Conservation (phyloP, 2,888 invertebrate genomes). For the Formica aserva region DNA sequence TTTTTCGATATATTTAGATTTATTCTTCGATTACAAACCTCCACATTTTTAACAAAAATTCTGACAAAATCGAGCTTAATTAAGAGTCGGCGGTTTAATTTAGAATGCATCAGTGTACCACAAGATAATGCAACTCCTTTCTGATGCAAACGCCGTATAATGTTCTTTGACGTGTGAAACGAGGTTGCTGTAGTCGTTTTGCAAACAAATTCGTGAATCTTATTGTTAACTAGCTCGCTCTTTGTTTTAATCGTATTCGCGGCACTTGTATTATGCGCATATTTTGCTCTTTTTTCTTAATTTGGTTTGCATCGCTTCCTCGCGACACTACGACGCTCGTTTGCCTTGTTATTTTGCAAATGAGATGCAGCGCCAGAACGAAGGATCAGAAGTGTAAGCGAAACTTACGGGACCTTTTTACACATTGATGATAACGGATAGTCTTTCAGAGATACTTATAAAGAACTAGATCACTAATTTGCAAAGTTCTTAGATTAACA, state of each 20-base stretch:
- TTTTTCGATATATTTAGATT: constrained; percentile 8
- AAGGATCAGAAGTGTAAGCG: constrained; percentile 36
- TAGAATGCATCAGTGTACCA: constrained; percentile 22
- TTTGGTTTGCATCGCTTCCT: constrained; percentile 47
- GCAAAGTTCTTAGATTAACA: neutral
- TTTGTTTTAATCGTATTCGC: constrained; percentile 63
- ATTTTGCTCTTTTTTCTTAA: constrained; percentile 32
- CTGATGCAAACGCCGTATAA: constrained; percentile 42
- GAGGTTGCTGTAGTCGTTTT: constrained; percentile 8
- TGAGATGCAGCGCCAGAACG: constrained; percentile 41
- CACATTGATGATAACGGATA: constrained; percentile 13
- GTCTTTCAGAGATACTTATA: neutral
- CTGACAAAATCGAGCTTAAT: constrained; percentile 33
- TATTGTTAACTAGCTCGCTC: constrained; percentile 60
- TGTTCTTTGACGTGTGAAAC: constrained; percentile 39
- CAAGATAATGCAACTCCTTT: constrained; percentile 40
- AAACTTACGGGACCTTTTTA: constrained; percentile 31
- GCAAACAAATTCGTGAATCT: constrained; percentile 54
- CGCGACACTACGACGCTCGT: constrained; percentile 16
- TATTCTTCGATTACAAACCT: neutral
- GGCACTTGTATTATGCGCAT: constrained; percentile 39
- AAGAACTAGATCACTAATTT: constrained; percentile 15
- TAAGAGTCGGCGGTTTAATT: constrained; percentile 42
- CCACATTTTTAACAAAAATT: neutral
- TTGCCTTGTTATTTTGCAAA: constrained; percentile 47